These are phyloP conservation scores for Manacus vitellinus DNA, from an alignment of 2,113 vertebrate species.

Conservation along the genomic window DNA sequence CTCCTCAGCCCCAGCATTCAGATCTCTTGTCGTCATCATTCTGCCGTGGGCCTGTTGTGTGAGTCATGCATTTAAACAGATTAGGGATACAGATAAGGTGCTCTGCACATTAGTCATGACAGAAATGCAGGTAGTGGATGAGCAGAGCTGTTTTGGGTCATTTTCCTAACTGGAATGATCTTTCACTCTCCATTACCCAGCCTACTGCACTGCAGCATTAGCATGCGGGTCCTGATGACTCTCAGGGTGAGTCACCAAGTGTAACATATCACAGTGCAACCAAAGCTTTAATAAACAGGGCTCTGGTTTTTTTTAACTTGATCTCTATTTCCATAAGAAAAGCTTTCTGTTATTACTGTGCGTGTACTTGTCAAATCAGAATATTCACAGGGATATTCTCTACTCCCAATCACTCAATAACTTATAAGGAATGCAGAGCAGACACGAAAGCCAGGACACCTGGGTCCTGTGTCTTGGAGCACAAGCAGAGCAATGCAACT, in stretches of 20 bases:
- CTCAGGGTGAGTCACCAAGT: slow-evolving; percentile 11
- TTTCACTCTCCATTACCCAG: neutral
- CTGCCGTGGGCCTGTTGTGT: neutral
- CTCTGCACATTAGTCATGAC: neutral
- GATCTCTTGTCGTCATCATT: neutral
- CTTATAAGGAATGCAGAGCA: neutral
- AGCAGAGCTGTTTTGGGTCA: slow-evolving; percentile 13
- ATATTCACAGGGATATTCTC: slow-evolving; percentile 26
- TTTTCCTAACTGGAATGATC: slow-evolving; percentile 15
- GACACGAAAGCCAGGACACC: neutral
- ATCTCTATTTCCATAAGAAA: slow-evolving; percentile 53
- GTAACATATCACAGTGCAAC: neutral
- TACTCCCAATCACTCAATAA: neutral
- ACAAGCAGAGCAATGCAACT: neutral
- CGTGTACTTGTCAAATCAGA: slow-evolving; percentile 29
- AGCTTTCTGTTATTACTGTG: slow-evolving; percentile 32
- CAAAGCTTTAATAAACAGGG: slow-evolving; percentile 6
- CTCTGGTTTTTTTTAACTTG: neutral
- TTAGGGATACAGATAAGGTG: slow-evolving; percentile 29
- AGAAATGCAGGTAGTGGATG: slow-evolving; percentile 2
- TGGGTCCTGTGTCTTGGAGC: neutral
- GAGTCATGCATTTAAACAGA: slow-evolving; percentile 54
- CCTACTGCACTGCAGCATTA: neutral
- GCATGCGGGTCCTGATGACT: neutral
- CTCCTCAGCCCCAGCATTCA: neutral